phyloP scores from a whole-genome alignment of 2,113 vertebrate genomes.

The Rutilus rutilus region DNA sequence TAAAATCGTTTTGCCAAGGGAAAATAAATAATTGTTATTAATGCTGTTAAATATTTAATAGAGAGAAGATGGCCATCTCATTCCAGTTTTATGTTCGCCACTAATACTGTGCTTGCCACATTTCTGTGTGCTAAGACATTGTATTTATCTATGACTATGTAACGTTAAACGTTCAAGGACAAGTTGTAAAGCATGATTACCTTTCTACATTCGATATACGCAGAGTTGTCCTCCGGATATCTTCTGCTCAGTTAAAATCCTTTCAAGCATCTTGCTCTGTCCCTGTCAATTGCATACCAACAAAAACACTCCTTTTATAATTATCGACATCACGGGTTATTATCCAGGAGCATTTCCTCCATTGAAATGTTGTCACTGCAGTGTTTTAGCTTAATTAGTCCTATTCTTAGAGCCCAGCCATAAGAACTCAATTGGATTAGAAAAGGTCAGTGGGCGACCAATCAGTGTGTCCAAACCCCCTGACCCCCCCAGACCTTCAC shows the following conservation, averaged over 20 bases:
- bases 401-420: conserved; percentile 74
- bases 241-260: conserved; percentile 63
- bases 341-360: conserved; percentile 56
- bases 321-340: conserved; percentile 36
- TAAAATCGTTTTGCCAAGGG: background rate
- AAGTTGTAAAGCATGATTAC: conserved; percentile 55
- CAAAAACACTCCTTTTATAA: conserved; percentile 33
- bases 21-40: background rate
- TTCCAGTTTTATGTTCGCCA: background rate
- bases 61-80: background rate
- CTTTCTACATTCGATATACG: conserved; percentile 68
- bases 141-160: background rate
- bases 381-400: conserved; percentile 66
- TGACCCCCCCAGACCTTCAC: conserved; percentile 21
- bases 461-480: conserved; percentile 55
- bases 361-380: conserved; percentile 48
- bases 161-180: background rate
- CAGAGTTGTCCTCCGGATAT: conserved; percentile 59
- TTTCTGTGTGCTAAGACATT: background rate
- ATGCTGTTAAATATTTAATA: background rate
- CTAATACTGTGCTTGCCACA: background rate
- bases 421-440: conserved; percentile 88
- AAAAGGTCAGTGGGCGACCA: conserved; percentile 62
- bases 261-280: conserved; percentile 70
- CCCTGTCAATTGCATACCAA: conserved; percentile 53